Conservation (phyloP, 1,140 invertebrate species). For the Hylyphantes graminicola region DNA sequence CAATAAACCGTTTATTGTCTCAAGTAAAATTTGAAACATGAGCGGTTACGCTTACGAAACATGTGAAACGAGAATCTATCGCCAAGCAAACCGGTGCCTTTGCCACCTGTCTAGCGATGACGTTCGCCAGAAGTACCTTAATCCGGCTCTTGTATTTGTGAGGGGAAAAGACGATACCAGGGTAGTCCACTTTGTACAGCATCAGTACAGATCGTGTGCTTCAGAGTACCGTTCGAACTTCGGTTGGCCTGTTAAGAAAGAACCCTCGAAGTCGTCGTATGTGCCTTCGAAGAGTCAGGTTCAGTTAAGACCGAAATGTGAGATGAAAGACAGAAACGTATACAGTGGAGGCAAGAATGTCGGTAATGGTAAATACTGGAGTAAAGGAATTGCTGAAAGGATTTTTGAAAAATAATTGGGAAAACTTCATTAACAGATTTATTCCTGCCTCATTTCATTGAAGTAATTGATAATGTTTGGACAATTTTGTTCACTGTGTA, state of each 20-base stretch:
- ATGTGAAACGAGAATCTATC: constrained; percentile 7
- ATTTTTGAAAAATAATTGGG: constrained; percentile 35
- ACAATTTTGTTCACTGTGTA: too few species aligned
- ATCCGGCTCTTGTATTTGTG: constrained; percentile 32
- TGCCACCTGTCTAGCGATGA: constrained; percentile 1
- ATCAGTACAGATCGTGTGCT: not conserved
- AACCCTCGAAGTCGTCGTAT: not conserved
- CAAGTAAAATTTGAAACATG: not conserved
- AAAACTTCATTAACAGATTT: not conserved
- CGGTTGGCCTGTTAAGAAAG: constrained; percentile 19
- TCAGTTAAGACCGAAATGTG: not conserved
- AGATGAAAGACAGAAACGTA: not conserved
- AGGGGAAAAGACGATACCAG: constrained; percentile 13
- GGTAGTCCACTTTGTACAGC: constrained; percentile 39
- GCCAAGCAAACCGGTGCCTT: constrained; percentile 3
- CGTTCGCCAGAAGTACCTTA: constrained; percentile 33
- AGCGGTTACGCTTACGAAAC: constrained; percentile 29
- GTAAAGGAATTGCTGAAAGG: constrained; percentile 30
- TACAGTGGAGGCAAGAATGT: not conserved
- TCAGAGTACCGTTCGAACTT: constrained; percentile 19
- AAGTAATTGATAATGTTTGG: too few species aligned
- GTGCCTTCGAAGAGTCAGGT: not conserved
- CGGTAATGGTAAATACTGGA: constrained; percentile 3
- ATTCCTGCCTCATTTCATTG: too few species aligned
- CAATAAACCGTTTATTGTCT: too few species aligned